Evolutionary conservation across 35 echinoderm and acorn worm genomes (phyloP).

Genomic region (Ptychodera flava): DNA sequence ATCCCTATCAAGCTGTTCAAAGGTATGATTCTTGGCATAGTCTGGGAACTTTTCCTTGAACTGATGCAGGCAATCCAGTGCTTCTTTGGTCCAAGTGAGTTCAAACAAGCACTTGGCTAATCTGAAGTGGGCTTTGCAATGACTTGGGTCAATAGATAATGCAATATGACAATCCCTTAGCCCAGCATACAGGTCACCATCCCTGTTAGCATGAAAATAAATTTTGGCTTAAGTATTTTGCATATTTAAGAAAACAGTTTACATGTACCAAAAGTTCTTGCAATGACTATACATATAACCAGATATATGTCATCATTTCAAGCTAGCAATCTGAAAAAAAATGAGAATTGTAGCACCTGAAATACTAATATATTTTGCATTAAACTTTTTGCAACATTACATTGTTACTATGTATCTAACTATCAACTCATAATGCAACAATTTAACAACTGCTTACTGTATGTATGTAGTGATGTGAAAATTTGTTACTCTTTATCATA

Average conservation of each 20-base stretch:
- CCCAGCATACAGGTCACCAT: slow-evolving; percentile 93
- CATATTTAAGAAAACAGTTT: background rate
- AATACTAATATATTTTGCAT: background rate
- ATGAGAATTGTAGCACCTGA: background rate
- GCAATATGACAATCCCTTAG: slow-evolving; percentile 96
- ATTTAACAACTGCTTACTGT: no score
- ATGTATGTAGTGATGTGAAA: no score
- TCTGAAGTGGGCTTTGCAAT: slow-evolving; percentile 93
- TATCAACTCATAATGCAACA: no score
- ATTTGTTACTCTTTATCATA: no score
- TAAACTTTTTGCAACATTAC: no score
- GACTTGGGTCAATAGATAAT: slow-evolving; percentile 62
- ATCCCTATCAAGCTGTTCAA: slow-evolving; percentile 43
- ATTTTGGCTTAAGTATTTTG: background rate
- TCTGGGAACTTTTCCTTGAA: slow-evolving; percentile 86
- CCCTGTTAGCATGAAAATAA: slow-evolving; percentile 43
- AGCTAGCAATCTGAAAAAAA: background rate
- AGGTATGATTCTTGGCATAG: slow-evolving; percentile 54
- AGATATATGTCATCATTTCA: background rate
- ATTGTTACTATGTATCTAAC: no score
- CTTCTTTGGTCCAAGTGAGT: slow-evolving; percentile 62
- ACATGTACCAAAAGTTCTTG: no score
- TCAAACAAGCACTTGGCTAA: slow-evolving; percentile 85
- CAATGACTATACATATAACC: background rate
- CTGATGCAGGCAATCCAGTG: slow-evolving; percentile 65